Base-by-base conservation (phyloP, 2,888 invertebrate genomes). In the Lampropteryx suffumata region DNA sequence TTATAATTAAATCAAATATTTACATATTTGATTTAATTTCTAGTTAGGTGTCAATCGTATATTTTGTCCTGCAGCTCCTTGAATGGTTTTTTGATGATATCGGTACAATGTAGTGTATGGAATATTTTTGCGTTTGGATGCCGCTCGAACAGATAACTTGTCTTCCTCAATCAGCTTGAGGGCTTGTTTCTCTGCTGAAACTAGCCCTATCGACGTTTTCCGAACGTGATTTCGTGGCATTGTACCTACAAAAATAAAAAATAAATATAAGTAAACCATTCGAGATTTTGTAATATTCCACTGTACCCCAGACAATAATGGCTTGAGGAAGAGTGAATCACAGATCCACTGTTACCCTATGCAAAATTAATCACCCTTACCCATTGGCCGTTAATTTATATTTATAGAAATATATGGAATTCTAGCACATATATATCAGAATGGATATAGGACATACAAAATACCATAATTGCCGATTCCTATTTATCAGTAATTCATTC, bases 191-290 rank as follows among this genome's bases (percentile, higher is more conserved):
- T 42, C 33, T 33, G 32, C 42, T 26, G 29, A 29, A 29, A 17
- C 14, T 26, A 42, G 42, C 42, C 42, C 42, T 42, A 26, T 42
- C n/a, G 42, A 42, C 26, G 42, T 42, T 33, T 42, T 42, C 33
- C 42, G 11, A 21, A 13, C 24, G 33, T 42, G 33, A n/a, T n/a
- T n/a, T n/a, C n/a, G n/a, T n/a, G n/a, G n/a, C n/a, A n/a, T n/a
- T n/a, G n/a, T n/a, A n/a, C 42, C 42, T 42, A 42, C n/a, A 42
- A 42, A 42, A 42, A 41, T 41, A 41, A 40, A 39, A 40, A 30
- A 40, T 37, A 37, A 37, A 37, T n/a, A 34, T 34, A 17, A 34
- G 21, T 34, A 17, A 17, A 34, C 17, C 34, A 34, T 34, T 34
- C 34, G 34, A 34, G 34, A 34, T 34, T 34, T 34, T 34, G 34